Conservation (phyloP, 2,888 invertebrate species). For the Lysandra bellargus region DNA sequence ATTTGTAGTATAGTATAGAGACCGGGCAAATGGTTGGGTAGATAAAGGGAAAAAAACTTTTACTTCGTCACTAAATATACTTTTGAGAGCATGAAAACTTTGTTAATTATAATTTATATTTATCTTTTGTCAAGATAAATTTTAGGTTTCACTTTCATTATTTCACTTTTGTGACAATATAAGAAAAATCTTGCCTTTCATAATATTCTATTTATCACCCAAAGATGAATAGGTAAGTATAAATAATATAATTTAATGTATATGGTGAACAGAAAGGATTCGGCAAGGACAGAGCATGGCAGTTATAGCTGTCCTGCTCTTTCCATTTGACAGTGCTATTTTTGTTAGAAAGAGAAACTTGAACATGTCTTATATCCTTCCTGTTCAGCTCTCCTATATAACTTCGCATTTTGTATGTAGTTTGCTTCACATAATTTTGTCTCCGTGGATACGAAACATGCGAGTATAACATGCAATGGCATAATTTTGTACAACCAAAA, state of each 20-base stretch:
- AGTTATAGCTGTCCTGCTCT: background rate
- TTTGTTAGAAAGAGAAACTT: background rate
- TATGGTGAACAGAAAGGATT: background rate
- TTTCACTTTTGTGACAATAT: background rate
- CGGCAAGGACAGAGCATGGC: background rate
- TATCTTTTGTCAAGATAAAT: background rate
- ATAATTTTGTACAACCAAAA: conserved; percentile 21
- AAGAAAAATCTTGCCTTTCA: background rate
- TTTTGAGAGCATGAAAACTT: background rate
- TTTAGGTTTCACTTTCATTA: background rate
- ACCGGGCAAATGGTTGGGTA: background rate
- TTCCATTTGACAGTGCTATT: background rate
- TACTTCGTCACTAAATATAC: background rate
- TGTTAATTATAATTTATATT: background rate
- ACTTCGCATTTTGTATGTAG: background rate
- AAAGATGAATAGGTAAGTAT: background rate
- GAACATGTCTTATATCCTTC: background rate
- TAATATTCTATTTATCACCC: background rate
- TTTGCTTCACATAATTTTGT: background rate
- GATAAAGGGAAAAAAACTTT: background rate
- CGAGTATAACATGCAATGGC: background rate
- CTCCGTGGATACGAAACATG: background rate
- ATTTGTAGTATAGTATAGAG: background rate
- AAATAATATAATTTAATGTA: background rate
- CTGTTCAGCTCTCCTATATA: background rate